Evolutionary conservation across 1,140 invertebrate species (phyloP), one percentile per base, ranked within the genome.

Genomic region (Zaprionus kolodkinae): DNA sequence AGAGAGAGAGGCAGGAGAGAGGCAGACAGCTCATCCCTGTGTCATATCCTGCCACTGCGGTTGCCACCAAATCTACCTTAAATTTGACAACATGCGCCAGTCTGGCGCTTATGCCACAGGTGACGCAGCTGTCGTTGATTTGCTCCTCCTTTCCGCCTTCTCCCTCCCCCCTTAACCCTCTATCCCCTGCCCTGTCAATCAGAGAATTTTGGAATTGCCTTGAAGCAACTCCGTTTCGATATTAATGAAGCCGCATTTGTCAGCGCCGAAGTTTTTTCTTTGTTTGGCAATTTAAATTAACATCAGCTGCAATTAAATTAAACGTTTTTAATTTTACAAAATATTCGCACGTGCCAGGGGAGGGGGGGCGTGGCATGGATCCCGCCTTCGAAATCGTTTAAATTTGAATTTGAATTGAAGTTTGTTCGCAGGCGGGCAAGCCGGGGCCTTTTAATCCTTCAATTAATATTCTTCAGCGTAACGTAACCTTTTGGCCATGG

Each of bases 341-440:
- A 89, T 79, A 89, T 85, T 89, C 79, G 71, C 85, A 89, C 85
- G 81, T 89, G 76, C 67, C 69, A 69, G 27, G 25, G 27, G 27
- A 0, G 3, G 27, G 27, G 3, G 6, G 27, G 27, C 27, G 27
- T 30, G 27, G 27, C 27, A 3, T 3, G 27, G 40, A 9, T 33
- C 25, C 30, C 0, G 5, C 40, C 12, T 36, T 9, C 17, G 2
- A 36, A n/a, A 15, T 15, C 12, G 2, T 60, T 71, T 33, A 81
- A 89, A 89, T 89, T 89, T 85, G 72, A 85, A 89, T 89, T 89
- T 89, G 89, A 89, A 89, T 89, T 85, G 81, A 89, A 89, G 72
- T 89, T 85, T 81, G 85, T 81, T 89, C 64, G 67, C 36, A 21
- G 2, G 21, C 75, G 75, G 50, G 25, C 71, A 45, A 45, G 61